Evolutionary conservation across 2,888 invertebrate genomes (phyloP).

Genomic region (Drosophila limbata): DNA sequence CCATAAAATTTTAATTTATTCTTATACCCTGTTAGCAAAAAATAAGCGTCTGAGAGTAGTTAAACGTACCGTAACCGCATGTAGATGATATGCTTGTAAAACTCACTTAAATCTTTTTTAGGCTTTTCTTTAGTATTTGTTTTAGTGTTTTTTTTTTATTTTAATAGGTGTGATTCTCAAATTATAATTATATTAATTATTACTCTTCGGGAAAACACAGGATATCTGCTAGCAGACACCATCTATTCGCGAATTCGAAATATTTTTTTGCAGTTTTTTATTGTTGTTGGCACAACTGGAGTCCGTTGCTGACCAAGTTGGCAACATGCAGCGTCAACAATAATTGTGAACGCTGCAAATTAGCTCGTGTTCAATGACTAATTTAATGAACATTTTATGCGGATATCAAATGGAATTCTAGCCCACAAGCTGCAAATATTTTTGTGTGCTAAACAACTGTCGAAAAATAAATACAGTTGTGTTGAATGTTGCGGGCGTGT

Average conservation of each 20-base stretch:
- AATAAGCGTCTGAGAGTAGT: not conserved
- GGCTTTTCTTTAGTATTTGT: not conserved
- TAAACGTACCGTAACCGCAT: not conserved
- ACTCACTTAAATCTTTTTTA: not conserved
- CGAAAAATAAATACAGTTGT: constrained; percentile 1
- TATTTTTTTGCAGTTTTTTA: not conserved
- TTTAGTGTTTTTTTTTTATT: too few relatives aligned
- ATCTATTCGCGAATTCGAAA: not conserved
- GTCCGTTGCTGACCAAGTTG: constrained; percentile 12
- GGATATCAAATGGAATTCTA: constrained; percentile 41
- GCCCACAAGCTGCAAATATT: constrained; percentile 20
- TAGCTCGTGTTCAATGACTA: constrained; percentile 70
- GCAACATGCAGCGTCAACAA: constrained; percentile 54
- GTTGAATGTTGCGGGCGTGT: constrained; percentile 42
- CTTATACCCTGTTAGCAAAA: constrained; percentile 14
- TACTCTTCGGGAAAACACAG: not conserved
- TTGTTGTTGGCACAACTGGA: constrained; percentile 2
- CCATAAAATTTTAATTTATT: constrained; percentile 52
- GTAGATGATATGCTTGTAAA: not conserved
- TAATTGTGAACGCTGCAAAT: constrained; percentile 51
- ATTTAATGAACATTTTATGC: constrained; percentile 71
- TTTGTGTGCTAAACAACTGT: constrained; percentile 37
- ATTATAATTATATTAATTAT: too few relatives aligned
- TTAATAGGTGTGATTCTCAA: not conserved
- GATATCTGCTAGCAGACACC: not conserved